phyloP scores from a whole-genome alignment of 37 sponge, comb jelly and placozoan species.

The Ephydatia muelleri region DNA sequence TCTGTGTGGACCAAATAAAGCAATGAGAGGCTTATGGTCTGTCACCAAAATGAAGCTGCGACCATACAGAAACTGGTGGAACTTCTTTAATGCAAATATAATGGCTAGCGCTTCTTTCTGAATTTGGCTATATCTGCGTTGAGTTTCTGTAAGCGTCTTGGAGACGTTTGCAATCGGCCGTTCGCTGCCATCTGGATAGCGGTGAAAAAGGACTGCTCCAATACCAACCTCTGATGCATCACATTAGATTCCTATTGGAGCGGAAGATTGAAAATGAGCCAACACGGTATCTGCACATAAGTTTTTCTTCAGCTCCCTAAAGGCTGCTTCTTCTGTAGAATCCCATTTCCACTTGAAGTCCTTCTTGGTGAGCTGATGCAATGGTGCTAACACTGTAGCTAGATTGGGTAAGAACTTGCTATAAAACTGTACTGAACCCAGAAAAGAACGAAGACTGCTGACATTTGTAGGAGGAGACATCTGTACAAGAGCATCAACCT shows the following conservation, averaged over 20 bases:
- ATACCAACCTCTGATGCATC: slow-evolving; percentile 57
- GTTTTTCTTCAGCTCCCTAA: slow-evolving; percentile 4
- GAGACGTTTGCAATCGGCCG: slow-evolving; percentile 64
- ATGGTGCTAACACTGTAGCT: slow-evolving; percentile 23
- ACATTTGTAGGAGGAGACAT: slow-evolving; percentile 38
- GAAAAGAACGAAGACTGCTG: slow-evolving; percentile 32
- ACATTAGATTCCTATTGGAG: slow-evolving; percentile 12
- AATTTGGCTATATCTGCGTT: slow-evolving; percentile 60
- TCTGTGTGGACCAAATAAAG: slow-evolving; percentile 45
- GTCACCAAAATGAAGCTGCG: slow-evolving; percentile 55
- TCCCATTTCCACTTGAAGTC: slow-evolving; percentile 31
- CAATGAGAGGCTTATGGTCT: slow-evolving; percentile 54
- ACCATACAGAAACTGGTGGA: slow-evolving; percentile 71
- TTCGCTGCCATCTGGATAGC: slow-evolving; percentile 31
- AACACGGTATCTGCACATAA: slow-evolving; percentile 18
- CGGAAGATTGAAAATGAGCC: slow-evolving; percentile 30
- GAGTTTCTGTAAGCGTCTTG: slow-evolving; percentile 32
- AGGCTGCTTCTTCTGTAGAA: background rate
- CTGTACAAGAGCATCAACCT: slow-evolving; percentile 40
- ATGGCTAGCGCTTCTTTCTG: slow-evolving; percentile 55
- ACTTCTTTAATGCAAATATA: slow-evolving; percentile 41
- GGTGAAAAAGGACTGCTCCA: slow-evolving; percentile 56
- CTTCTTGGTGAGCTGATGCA: slow-evolving; percentile 12
- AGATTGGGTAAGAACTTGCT: slow-evolving; percentile 42
- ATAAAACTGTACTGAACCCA: slow-evolving; percentile 46